A percentile compares a stretch with the other conserved stretches of the same genome.
Evolutionary conservation across 1,140 invertebrate species (phyloP).

Genomic region (Lordiphosa mommai): DNA sequence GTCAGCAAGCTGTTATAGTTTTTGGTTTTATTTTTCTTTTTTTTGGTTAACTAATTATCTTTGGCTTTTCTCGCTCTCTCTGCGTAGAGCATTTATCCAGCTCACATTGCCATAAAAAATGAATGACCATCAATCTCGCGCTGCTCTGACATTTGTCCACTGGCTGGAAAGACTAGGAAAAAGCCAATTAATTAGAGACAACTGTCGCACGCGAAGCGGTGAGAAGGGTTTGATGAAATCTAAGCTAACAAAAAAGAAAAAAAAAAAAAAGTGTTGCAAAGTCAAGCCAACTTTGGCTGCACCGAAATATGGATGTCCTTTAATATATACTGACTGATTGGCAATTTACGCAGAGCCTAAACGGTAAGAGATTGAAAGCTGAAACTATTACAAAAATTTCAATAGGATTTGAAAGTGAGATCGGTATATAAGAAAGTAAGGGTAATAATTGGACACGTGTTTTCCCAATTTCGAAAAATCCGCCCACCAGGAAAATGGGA

Average conservation of each 20-base stretch:
- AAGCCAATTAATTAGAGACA: constrained; percentile 68
- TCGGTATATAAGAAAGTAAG: no score
- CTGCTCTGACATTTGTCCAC: constrained; percentile 34
- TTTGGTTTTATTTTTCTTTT: not conserved
- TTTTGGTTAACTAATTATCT: constrained; percentile 29
- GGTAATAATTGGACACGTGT: no score
- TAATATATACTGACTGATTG: no score
- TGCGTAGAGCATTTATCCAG: constrained; percentile 42
- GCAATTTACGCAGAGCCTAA: no score
- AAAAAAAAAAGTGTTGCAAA: not conserved
- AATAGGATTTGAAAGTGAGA: no score
- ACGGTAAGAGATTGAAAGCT: no score
- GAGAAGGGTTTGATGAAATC: constrained; percentile 5
- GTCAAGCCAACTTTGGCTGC: no score
- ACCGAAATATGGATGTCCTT: no score
- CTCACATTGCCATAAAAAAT: constrained; percentile 67
- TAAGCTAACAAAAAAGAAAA: constrained; percentile 7
- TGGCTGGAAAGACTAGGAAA: constrained; percentile 7
- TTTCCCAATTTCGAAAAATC: no score
- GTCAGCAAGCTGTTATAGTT: constrained; percentile 16
- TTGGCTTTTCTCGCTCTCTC: not conserved
- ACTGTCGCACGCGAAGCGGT: constrained; percentile 20
- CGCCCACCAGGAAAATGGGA: no score
- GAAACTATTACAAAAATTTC: no score
- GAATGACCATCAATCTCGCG: constrained; percentile 62